phyloP scores from a whole-genome alignment of 2,113 vertebrate species.

The Acrocephalus arundinaceus region DNA sequence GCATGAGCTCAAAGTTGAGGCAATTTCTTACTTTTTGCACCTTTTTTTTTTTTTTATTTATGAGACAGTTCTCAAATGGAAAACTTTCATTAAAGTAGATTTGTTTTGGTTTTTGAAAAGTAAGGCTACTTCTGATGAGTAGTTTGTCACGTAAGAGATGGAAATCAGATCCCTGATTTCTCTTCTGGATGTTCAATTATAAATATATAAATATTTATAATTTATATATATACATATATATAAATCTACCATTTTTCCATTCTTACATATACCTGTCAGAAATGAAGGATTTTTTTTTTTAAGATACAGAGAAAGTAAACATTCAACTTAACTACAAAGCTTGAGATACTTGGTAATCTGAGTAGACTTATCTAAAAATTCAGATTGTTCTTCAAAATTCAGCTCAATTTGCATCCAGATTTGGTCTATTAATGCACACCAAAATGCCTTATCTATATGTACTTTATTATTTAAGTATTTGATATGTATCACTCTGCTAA shows the following conservation, averaged over 20 bases:
- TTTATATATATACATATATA: no score
- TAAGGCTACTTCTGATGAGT: not conserved
- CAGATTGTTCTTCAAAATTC: not conserved
- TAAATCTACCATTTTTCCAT: not conserved
- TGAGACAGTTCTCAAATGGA: not conserved
- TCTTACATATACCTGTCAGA: not conserved
- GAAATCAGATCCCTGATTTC: not conserved
- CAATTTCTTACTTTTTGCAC: not conserved
- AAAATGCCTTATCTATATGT: not conserved
- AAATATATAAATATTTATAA: not conserved
- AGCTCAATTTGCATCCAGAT: not conserved
- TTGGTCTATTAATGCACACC: not conserved
- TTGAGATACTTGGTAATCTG: not conserved
- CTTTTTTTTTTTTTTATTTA: accelerated
- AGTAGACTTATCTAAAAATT: not conserved
- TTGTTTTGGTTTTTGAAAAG: not conserved
- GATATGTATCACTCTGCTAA: not conserved
- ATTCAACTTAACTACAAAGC: not conserved
- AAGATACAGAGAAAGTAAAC: not conserved
- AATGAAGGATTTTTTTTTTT: not conserved
- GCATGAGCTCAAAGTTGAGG: not conserved
- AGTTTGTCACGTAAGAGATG: not conserved
- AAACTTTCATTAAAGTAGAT: not conserved
- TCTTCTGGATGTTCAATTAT: not conserved
- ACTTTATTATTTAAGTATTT: not conserved